phyloP scores from a whole-genome alignment of 1,140 invertebrate genomes.

The Danaus melanippus region DNA sequence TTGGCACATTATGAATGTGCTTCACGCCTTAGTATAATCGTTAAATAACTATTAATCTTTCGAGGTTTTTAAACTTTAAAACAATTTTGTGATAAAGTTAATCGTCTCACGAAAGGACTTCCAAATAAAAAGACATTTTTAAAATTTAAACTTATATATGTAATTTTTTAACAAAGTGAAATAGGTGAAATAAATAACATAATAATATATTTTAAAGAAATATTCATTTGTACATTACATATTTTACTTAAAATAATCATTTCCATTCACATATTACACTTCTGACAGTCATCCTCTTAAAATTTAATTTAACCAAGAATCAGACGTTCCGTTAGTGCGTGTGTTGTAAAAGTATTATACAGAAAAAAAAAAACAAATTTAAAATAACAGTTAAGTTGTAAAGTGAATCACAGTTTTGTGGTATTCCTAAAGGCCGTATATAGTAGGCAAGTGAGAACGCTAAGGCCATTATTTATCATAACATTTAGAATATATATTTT shows the following conservation, averaged over 20 bases:
- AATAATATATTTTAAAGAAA: slow-evolving; percentile 63
- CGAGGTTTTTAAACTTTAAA: no score
- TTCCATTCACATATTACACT: slow-evolving; percentile 8
- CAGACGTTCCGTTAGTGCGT: no score
- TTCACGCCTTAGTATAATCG: no score
- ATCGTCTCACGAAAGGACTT: not conserved
- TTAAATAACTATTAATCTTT: no score
- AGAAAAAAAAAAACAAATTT: slow-evolving; percentile 28
- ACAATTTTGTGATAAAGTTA: no score
- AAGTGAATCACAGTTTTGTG: slow-evolving; percentile 64
- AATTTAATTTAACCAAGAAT: no score
- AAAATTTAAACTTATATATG: slow-evolving; percentile 46
- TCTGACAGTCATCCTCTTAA: no score
- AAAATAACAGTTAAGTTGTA: slow-evolving; percentile 60
- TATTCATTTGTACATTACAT: slow-evolving; percentile 70
- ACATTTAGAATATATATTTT: slow-evolving; percentile 38
- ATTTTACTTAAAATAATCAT: slow-evolving; percentile 38
- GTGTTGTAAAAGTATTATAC: slow-evolving; percentile 19
- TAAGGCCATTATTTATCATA: slow-evolving; percentile 39
- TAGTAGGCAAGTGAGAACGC: slow-evolving; percentile 33
- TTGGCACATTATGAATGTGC: no score
- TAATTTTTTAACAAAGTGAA: slow-evolving; percentile 66
- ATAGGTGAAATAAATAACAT: slow-evolving; percentile 70
- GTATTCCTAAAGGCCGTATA: slow-evolving; percentile 48
- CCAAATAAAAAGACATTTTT: slow-evolving; percentile 19